Evolutionary conservation across 2,888 invertebrate species (phyloP).

Genomic region (Diogma glabrata): DNA sequence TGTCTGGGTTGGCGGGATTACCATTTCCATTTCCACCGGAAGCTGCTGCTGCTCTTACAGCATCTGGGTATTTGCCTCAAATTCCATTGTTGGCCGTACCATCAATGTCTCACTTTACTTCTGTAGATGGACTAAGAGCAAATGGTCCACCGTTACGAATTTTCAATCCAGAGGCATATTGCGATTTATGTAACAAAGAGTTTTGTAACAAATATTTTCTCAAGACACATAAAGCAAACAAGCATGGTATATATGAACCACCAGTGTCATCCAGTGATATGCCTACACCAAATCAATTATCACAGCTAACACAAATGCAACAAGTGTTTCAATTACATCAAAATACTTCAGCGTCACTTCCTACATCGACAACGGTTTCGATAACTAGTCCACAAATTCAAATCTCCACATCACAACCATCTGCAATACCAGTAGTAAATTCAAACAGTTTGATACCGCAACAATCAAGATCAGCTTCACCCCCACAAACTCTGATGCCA

Average conservation of each 20-base stretch:
- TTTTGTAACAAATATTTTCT: slow-evolving; percentile 98
- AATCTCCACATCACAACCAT: slow-evolving; percentile 14
- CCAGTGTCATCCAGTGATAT: slow-evolving; percentile 24
- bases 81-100: slow-evolving; percentile 32
- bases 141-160: slow-evolving; percentile 59
- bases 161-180: slow-evolving; percentile 95
- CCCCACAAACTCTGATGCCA: slow-evolving; percentile 19
- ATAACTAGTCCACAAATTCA: slow-evolving; percentile 21
- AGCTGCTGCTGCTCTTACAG: slow-evolving; percentile 29
- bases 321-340: slow-evolving; percentile 29
- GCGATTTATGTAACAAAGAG: slow-evolving; percentile 95
- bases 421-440: slow-evolving; percentile 12
- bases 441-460: slow-evolving; percentile 8
- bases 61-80: slow-evolving; percentile 33
- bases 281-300: slow-evolving; percentile 20
- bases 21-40: slow-evolving; percentile 36
- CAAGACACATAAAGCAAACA: slow-evolving; percentile 95
- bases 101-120: slow-evolving; percentile 13
- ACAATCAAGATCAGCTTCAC: slow-evolving; percentile 10
- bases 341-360: slow-evolving; percentile 22
- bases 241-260: slow-evolving; percentile 80
- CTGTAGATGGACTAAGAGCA: slow-evolving; percentile 32
- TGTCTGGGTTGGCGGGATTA: slow-evolving; percentile 30
- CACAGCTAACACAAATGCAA: slow-evolving; percentile 19
- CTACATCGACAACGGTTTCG: slow-evolving; percentile 21